phyloP scores from a whole-genome alignment of 2,113 vertebrate genomes.

The Azemiops feae region DNA sequence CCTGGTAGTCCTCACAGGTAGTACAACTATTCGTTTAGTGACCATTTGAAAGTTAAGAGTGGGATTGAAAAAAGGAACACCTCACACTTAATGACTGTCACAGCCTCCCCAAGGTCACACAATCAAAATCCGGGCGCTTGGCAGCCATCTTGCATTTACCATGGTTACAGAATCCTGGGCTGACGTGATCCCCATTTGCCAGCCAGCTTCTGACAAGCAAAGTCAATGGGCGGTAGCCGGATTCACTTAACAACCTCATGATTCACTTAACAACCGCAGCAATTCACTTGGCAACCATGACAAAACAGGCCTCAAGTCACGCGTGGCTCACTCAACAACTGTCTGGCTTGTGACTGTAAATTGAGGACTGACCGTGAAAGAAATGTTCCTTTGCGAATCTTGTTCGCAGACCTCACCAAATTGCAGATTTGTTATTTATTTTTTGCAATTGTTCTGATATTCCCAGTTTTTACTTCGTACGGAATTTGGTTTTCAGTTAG shows the following conservation, averaged over 20 bases:
- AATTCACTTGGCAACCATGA: not conserved
- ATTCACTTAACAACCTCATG: not conserved
- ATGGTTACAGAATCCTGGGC: not conserved
- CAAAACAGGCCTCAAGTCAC: not conserved
- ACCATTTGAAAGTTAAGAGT: not conserved
- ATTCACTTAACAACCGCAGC: not conserved
- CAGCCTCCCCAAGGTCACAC: not conserved
- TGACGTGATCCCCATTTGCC: not conserved
- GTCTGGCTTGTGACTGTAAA: not conserved
- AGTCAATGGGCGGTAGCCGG: not conserved
- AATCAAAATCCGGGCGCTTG: not conserved
- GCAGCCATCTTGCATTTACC: not conserved
- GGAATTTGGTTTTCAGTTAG: conserved; percentile 14
- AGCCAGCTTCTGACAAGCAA: not conserved
- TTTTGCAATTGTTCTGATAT: not conserved
- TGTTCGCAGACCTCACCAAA: not conserved
- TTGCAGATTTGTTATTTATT: not conserved
- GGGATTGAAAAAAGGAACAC: not conserved
- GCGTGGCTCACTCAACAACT: not conserved
- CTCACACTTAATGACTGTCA: not conserved
- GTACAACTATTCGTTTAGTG: not conserved
- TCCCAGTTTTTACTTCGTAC: conserved; percentile 6
- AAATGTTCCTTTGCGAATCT: conserved; percentile 16
- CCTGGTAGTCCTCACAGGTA: not conserved
- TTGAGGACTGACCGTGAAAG: not conserved